phyloP scores from a whole-genome alignment of 2,113 vertebrate species.

The Columba janthina region DNA sequence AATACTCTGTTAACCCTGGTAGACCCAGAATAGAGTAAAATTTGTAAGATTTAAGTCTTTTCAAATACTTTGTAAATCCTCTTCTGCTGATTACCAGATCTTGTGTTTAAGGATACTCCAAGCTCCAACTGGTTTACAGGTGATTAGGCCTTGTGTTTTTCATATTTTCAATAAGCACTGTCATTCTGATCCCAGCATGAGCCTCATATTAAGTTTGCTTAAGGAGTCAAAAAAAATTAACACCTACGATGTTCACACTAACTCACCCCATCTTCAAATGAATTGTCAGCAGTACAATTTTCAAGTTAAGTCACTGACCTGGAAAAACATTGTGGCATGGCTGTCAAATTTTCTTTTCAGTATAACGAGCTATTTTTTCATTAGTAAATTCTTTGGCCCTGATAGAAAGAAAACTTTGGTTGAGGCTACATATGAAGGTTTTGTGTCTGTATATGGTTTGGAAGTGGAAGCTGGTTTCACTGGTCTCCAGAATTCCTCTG shows the following conservation, averaged over 20 bases:
- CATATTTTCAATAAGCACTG: neutral
- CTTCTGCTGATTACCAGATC: neutral
- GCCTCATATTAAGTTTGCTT: neutral
- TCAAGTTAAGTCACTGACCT: neutral
- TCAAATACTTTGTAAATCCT: neutral
- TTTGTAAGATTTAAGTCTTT: neutral
- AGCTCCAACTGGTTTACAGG: neutral
- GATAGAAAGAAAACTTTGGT: neutral
- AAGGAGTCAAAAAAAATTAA: neutral
- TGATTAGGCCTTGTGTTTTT: conserved; percentile 25
- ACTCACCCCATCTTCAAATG: neutral
- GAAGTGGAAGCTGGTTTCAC: neutral
- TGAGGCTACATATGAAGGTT: neutral
- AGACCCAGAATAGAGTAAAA: neutral
- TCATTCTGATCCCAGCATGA: conserved; percentile 1
- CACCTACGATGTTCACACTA: neutral
- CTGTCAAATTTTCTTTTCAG: neutral
- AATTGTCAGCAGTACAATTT: neutral
- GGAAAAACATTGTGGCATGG: neutral
- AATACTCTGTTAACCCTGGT: neutral
- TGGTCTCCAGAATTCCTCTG: neutral
- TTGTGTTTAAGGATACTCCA: neutral
- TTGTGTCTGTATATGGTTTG: neutral
- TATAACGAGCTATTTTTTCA: neutral
- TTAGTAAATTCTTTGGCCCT: neutral